Conservation (phyloP, 2,113 vertebrate genomes). For the Sinocyclocheilus rhinocerous region DNA sequence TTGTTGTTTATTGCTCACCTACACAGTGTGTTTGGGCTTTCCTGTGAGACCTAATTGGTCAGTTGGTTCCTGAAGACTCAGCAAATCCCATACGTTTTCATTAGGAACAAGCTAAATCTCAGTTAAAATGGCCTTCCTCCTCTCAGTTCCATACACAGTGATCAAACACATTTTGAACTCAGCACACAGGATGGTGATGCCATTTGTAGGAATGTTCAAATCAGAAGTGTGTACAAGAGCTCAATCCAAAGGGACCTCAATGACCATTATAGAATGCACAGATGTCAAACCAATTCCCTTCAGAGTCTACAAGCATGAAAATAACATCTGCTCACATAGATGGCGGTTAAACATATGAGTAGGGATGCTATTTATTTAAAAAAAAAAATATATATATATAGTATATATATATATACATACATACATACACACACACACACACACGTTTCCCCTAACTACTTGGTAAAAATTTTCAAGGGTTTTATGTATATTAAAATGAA, state of each 20-base stretch:
- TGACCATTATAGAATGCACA: constrained; percentile 1
- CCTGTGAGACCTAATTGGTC: constrained; percentile 52
- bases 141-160: background rate
- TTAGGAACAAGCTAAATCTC: constrained; percentile 28
- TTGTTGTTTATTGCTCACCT: constrained; percentile 39
- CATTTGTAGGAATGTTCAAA: background rate
- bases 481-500: no score
- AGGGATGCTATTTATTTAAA: no score
- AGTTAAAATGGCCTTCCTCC: constrained; percentile 21
- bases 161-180: background rate
- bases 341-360: no score
- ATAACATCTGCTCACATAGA: constrained; percentile 1
- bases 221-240: background rate
- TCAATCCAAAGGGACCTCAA: background rate
- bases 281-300: background rate
- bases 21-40: constrained; percentile 31
- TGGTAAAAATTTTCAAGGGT: no score
- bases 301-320: background rate
- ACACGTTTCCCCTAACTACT: no score
- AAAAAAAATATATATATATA: no score
- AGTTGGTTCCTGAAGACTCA: constrained; percentile 45
- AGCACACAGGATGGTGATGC: background rate
- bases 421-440: no score
- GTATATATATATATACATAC: no score
- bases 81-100: constrained; percentile 32